Evolutionary conservation across 2,113 vertebrate species (phyloP), one percentile per base, ranked within the genome.

Genomic region (Promerops cafer): DNA sequence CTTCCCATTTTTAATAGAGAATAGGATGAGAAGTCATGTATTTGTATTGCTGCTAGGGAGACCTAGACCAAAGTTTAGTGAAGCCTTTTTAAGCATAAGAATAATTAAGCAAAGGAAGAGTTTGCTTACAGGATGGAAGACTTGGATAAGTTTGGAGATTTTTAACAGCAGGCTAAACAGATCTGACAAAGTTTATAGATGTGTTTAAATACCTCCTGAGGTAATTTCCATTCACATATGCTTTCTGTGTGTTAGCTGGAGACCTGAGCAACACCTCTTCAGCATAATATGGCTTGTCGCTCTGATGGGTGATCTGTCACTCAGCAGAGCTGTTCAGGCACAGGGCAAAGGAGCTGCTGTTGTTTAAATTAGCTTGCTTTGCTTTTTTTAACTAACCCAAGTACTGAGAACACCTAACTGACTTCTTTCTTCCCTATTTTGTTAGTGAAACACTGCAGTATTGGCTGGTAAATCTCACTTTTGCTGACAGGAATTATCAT

Each of bases 201-300:
- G 5, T 4, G 3, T 35, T 85, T 70, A 28, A 65, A 42, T 47
- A 52, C 21, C 13, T 76, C 20, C 40, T 20, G 30, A 84, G 39
- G 17, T 53, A 0, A 2, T 63, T 90, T 83, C 42, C 26, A 54
- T n/a, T 11, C 13, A 24, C 45, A 2, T 31, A 2, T 31, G 5
- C 23, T 71, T 82, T 84, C 18, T 76, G 19, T 26, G 14, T 61
- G 30, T 33, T 63, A 19, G 49, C 44, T 76, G 24, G 45, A 37
- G 44, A 37, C 28, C n/a, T 23, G 44, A 84, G 53, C 24, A 74
- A 3, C 45, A 24, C 4, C 15, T 77, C 65, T 56, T 68, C 59
- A 70, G n/a, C 4, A 3, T 10, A 26, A 31, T 14, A 3, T 1
- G 0, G 10, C 16, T 54, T 40, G 30, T 79, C 37, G 7, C 33